Evolutionary conservation across 2,888 invertebrate genomes (phyloP).

Genomic region (Leucophenga montana): DNA sequence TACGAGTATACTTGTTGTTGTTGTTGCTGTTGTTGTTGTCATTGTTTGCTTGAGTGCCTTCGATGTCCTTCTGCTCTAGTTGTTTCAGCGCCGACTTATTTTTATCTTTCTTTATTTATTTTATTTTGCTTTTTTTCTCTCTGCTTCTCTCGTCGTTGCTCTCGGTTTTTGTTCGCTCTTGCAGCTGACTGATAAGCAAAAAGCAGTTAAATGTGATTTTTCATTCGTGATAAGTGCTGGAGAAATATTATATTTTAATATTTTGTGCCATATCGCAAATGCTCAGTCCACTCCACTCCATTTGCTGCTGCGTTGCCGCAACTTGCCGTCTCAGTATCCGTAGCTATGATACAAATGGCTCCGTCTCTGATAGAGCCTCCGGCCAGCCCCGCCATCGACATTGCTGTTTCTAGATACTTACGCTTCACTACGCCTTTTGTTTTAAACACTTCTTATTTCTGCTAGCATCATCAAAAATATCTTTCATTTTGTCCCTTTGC

Average conservation of each 20-base stretch:
- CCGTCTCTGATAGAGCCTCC: too few species aligned
- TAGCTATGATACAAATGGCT: conserved; percentile 23
- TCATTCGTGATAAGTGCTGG: conserved; percentile 52
- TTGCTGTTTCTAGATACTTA: conserved; percentile 42
- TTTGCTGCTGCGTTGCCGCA: conserved; percentile 51
- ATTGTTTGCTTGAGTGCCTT: conserved; percentile 37
- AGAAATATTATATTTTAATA: conserved; percentile 66
- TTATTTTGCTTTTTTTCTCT: conserved; percentile 20
- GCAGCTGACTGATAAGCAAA: conserved; percentile 35
- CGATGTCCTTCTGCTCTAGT: conserved; percentile 16
- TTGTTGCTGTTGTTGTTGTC: conserved; percentile 29
- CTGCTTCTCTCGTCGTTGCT: conserved; percentile 14
- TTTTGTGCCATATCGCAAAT: conserved; percentile 46
- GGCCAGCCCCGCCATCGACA: not conserved
- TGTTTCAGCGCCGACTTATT: not conserved
- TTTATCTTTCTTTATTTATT: conserved; percentile 6
- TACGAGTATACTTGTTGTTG: conserved; percentile 1
- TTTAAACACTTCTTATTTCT: conserved; percentile 24
- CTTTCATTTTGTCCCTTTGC: conserved; percentile 12
- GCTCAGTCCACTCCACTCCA: not conserved
- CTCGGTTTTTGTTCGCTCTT: conserved; percentile 26
- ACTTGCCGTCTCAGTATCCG: conserved; percentile 20
- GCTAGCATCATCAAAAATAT: conserved; percentile 22
- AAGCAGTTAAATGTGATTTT: conserved; percentile 62
- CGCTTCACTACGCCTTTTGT: conserved; percentile 18